Percentiles rank a stretch among this genome's conserved stretches.
Conservation (phyloP, 2,888 invertebrate species). For the Apotomis turbidana region DNA sequence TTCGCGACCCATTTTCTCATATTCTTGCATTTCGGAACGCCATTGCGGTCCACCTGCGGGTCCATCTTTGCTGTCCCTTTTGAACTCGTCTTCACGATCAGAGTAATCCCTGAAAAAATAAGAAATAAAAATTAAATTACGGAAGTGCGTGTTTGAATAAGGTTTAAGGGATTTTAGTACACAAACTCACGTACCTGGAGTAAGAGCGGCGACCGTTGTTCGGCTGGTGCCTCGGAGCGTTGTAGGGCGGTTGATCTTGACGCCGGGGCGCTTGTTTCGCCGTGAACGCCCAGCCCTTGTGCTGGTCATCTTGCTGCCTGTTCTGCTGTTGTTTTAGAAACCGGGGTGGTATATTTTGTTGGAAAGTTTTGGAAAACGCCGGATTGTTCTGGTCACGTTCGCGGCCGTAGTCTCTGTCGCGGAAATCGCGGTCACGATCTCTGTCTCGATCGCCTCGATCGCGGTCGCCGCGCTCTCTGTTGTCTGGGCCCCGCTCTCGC, state of each 20-base stretch:
- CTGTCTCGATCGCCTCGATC: slow-evolving; percentile 54
- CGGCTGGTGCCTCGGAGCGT: slow-evolving; percentile 70
- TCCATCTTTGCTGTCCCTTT: slow-evolving; percentile 72
- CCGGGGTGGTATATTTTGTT: slow-evolving; percentile 93
- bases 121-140: background rate
- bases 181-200: slow-evolving; percentile 63
- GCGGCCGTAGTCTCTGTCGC: slow-evolving; percentile 59
- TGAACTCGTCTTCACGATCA: slow-evolving; percentile 77
- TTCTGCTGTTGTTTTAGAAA: slow-evolving; percentile 91
- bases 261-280: slow-evolving; percentile 71
- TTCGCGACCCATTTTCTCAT: slow-evolving; percentile 72
- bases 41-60: slow-evolving; percentile 68
- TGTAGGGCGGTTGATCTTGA: slow-evolving; percentile 71
- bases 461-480: slow-evolving; percentile 55
- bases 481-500: slow-evolving; percentile 54
- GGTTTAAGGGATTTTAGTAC: background rate
- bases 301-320: slow-evolving; percentile 73
- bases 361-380: slow-evolving; percentile 89
- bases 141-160: slow-evolving; percentile 7
- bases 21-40: slow-evolving; percentile 81
- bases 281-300: slow-evolving; percentile 76
- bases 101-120: slow-evolving; percentile 70
- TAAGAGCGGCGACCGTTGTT: slow-evolving; percentile 76
- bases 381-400: slow-evolving; percentile 83
- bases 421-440: slow-evolving; percentile 57